Base-by-base conservation (phyloP, 1,140 invertebrate genomes). In the Glossosoma conforme region DNA sequence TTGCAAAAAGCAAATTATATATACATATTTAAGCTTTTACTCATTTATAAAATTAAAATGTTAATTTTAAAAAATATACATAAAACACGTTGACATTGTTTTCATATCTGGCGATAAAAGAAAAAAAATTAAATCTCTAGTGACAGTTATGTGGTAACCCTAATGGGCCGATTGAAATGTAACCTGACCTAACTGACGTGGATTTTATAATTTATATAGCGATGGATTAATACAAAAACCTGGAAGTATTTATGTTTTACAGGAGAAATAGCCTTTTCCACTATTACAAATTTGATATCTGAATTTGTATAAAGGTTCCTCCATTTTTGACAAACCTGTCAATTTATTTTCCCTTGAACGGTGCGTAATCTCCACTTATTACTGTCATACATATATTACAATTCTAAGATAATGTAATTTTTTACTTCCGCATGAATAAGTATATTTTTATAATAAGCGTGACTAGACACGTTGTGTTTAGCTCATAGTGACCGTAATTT, bases 181-280 rank as follows among this genome's bases (percentile, higher is more conserved):
- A 50, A 50, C 48, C 48, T 43, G 48, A 50, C 48, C 48, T 50
- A 33, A 50, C 48, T 50, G 48, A 50, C 48, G 48, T 50, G 48
- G 48, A 50, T 50, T 37, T 41, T 22, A 50, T 42, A 33, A 21
- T 43, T 43, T 33, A 43, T 43, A 35, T 35, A 43, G 37, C 35
- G 35, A 50, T 50, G 48, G 40, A 47, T 40, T 36, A 38, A 47
- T 28, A 8, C 6, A 6, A 8, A 6, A 8, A n/a, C n/a, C 6
- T 28, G n/a, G n/a, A 28, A 8, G n/a, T 28, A 47, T 19, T 40
- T 11, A 47, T 30, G 25, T 38, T n/a, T 28, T 19, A 21, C 32
- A 47, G 36, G 36, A 47, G n/a, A 11, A 18, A 18, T n/a, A 11
- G 13, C 2, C 15, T 43, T 35, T 24, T 43, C 24, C n/a, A 22